Base-by-base conservation (phyloP, 2,888 invertebrate species). In the Blera fallax region DNA sequence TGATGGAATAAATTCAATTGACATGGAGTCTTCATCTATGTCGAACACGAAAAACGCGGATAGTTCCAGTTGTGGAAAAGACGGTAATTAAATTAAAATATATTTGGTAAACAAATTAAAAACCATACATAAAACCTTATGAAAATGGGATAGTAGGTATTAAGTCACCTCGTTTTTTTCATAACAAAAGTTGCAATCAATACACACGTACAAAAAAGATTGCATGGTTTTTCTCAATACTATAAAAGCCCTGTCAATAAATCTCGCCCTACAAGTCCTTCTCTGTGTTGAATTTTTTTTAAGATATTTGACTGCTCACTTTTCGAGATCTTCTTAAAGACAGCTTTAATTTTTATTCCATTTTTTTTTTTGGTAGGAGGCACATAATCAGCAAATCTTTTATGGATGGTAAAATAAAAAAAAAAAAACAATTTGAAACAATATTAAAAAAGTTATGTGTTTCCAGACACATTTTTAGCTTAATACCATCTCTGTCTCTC, bases 1-100 rank as follows among this genome's bases (percentile, higher is more conserved):
- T 92, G 96, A 96, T 93, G 95, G 93, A 91, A 93, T 95, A 91
- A 96, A 96, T 93, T 95, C 95, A 92, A 96, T 96, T 91, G 96
- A 96, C 94, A 94, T 95, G 93, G 96, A 96, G 93, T 94, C 94
- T 91, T 94, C 94, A 90, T 91, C 91, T 2, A 93, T 93, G 89
- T 92, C 93, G 87, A 94, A 93, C 92, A 95, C 94, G 90, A 94
- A 94, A 90, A 94, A 93, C 85, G 94, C 93, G 88, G 93, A 93
- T 88, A 91, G 94, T 90, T 93, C 93, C 82, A 89, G 88, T 87
- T 88, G 88, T 87, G 88, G 88, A 88, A 89, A 89, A 84, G 89
- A 89, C 85, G 87, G 88, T 88, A 88, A 88, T 81, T 87, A 58
- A 77, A 85, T 81, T 81, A 76, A 58, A 56, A 52, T 18, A 29